A percentile compares a stretch with the other conserved stretches of the same genome.
phyloP scores from a whole-genome alignment of 2,113 vertebrate species.

The Scophthalmus maximus region DNA sequence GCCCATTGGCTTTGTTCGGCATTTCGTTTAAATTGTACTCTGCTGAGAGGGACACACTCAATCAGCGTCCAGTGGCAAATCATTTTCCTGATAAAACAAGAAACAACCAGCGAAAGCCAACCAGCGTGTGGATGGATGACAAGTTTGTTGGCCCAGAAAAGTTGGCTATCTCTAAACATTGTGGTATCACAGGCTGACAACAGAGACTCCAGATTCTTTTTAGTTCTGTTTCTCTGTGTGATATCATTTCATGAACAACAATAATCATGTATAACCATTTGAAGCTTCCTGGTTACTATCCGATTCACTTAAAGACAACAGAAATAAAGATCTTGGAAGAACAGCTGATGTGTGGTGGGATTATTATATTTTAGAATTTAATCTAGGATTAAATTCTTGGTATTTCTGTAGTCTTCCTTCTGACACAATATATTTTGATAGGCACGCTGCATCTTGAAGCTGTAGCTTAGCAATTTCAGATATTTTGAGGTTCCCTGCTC shows the following conservation, averaged over 20 bases:
- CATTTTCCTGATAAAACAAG: slow-evolving; percentile 15
- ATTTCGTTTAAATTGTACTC: slow-evolving; percentile 41
- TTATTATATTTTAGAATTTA: too few species aligned
- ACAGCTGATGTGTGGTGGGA: too few species aligned
- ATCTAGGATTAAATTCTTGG: too few species aligned
- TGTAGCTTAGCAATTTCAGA: neutral
- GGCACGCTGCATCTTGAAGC: neutral
- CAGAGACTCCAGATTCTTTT: slow-evolving; percentile 17
- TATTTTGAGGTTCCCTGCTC: neutral
- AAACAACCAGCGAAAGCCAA: slow-evolving; percentile 13
- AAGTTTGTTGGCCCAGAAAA: slow-evolving; percentile 4
- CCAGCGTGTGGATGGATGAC: slow-evolving; percentile 17
- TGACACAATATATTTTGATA: too few species aligned
- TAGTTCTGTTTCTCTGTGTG: slow-evolving; percentile 19
- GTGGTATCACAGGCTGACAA: neutral
- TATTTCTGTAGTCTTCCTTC: too few species aligned
- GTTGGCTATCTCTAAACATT: neutral
- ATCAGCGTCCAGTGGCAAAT: neutral
- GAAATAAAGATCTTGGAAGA: too few species aligned
- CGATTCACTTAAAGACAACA: neutral
- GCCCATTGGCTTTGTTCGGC: slow-evolving; percentile 25
- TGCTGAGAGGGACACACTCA: slow-evolving; percentile 19
- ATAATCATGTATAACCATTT: neutral
- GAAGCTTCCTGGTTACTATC: neutral
- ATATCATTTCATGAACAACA: slow-evolving; percentile 21